Base-by-base conservation (phyloP, 2,113 vertebrate species). In the Bombycilla garrulus region DNA sequence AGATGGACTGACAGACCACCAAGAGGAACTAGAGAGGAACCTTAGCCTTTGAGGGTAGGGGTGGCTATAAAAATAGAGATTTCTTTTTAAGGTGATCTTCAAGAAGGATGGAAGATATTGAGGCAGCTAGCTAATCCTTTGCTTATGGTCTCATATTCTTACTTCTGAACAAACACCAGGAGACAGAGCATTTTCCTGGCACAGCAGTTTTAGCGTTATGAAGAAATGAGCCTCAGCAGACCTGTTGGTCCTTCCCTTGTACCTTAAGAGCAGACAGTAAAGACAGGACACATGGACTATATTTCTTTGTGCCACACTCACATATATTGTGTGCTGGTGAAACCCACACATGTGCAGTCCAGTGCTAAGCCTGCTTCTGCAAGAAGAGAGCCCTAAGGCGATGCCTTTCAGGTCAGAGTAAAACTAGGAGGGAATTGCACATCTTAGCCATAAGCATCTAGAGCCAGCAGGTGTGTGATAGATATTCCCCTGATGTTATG, bases 281-380 rank as follows among this genome's bases (percentile, higher is more conserved):
- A 62, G 51, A 9, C 19, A 65, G 11, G 35, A 24, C 51, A 70
- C 14, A 44, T 0, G 4, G 10, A 3, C 15, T 79, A 1, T 47
- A 1, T 56, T 5, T 35, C 38, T 78, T 24, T 42, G 6, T 42
- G 31, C 40, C 38, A 38, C 38, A 38, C 38, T 38, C 9, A 38
- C 38, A 38, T 38, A 38, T 38, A 38, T 38, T 38, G 38, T 38
- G 54, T 50, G 42, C 31, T 73, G 78, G 24, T 90, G 45, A 64
- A 72, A 60, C 19, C 33, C 1, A 0, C 13, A 2, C 0, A 0
- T 51, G 16, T 60, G 40, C 72, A 24, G 21, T 76, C 65, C 47
- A 29, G 38, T 38, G 47, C 65, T 71, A 26, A 67, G 38, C 77
- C 72, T 88, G 6, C 35, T 73, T 54, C 42, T 2, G 8, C 86